Conservation (phyloP, 2,113 vertebrate genomes). For the Plecturocebus donacophilus region DNA sequence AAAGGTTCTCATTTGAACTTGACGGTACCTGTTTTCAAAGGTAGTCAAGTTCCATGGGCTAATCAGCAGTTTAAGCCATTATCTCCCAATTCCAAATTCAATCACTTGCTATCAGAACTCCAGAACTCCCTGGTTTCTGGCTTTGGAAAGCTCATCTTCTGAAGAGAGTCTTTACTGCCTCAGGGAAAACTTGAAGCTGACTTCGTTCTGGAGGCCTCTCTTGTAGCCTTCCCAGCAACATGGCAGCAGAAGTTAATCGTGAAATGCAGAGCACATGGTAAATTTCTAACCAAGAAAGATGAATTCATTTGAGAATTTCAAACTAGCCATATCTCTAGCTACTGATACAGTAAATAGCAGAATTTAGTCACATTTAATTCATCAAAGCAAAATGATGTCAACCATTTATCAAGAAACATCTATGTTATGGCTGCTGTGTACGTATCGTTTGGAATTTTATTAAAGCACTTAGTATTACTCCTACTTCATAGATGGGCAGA, state of each 20-base stretch:
- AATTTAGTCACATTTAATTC: neutral
- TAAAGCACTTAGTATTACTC: neutral
- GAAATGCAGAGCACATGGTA: neutral
- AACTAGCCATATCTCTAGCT: neutral
- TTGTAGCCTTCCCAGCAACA: neutral
- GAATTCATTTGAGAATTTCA: neutral
- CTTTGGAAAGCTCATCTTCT: rapidly evolving
- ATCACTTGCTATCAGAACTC: rapidly evolving
- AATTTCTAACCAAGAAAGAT: neutral
- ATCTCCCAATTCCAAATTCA: neutral
- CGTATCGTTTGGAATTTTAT: neutral
- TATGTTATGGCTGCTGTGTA: neutral
- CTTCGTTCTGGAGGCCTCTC: neutral
- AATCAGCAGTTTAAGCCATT: neutral
- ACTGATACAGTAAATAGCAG: neutral
- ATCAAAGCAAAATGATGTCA: neutral
- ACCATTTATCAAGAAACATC: neutral
- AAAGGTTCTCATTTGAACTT: neutral
- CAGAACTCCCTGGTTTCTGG: neutral
- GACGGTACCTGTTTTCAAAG: neutral
- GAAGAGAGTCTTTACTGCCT: neutral
- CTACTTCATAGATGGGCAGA: neutral
- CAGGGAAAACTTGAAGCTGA: neutral
- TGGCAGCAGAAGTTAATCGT: neutral
- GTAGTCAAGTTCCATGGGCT: neutral